Evolutionary conservation across 2,797 vertebrate genomes (phyloP).

Genomic region (Sardinella longiceps): DNA sequence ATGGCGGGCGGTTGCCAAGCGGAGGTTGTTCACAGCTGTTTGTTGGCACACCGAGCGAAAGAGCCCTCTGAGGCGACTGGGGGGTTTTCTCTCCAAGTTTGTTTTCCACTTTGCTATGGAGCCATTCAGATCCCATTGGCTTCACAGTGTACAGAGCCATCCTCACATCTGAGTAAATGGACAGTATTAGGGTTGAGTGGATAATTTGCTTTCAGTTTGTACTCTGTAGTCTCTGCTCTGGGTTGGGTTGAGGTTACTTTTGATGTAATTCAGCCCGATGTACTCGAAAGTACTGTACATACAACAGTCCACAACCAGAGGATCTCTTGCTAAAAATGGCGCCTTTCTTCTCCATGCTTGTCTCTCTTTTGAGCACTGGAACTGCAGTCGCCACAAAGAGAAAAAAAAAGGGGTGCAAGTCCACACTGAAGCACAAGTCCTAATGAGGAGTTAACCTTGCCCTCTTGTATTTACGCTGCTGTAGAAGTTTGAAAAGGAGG

Average conservation of each 20-base stretch:
- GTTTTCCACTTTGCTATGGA: conserved; percentile 53
- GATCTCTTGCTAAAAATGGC: background rate
- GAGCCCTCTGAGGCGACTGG: conserved; percentile 40
- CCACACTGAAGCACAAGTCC: conserved; percentile 22
- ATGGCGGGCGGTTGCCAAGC: conserved; percentile 46
- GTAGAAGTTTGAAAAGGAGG: conserved; percentile 45
- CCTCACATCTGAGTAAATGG: background rate
- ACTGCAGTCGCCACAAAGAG: background rate
- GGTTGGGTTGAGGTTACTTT: background rate
- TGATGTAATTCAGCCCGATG: background rate
- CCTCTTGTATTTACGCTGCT: conserved; percentile 40
- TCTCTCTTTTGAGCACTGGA: background rate
- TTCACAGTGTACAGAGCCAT: conserved; percentile 32
- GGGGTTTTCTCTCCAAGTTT: conserved; percentile 45
- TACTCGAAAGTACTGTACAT: background rate
- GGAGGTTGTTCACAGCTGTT: conserved; percentile 46
- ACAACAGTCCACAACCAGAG: background rate
- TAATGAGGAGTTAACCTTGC: conserved; percentile 40
- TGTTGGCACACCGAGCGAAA: conserved; percentile 40
- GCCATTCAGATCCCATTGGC: conserved; percentile 44
- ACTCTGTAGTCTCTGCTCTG: background rate
- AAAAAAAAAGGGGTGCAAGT: background rate
- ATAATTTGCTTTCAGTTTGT: background rate
- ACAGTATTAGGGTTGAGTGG: background rate
- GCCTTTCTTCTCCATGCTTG: background rate